Evolutionary conservation across 2,113 vertebrate species (phyloP).

Genomic region (Hippocampus abdominalis): DNA sequence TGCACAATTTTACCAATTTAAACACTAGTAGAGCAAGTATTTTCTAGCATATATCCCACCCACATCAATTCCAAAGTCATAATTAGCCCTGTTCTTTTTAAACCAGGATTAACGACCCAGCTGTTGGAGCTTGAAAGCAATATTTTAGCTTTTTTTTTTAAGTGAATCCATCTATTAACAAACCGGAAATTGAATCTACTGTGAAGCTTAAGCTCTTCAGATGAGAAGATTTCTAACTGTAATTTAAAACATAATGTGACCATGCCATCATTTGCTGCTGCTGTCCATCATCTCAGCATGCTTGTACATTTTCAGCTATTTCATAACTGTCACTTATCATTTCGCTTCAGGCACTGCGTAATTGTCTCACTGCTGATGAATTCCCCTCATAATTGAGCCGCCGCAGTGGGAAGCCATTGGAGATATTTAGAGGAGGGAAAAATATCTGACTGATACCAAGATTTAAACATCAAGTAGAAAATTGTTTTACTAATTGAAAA

Average conservation of each 20-base stretch:
- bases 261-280: background rate
- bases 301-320: background rate
- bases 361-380: conserved; percentile 1
- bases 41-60: background rate
- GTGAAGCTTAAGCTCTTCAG: background rate
- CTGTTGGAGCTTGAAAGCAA: background rate
- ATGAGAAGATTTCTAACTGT: background rate
- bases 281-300: background rate
- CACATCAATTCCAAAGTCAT: background rate
- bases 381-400: background rate
- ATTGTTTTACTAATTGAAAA: background rate
- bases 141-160: background rate
- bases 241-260: conserved; percentile 2
- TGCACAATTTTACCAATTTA: background rate
- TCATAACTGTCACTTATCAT: conserved; percentile 5
- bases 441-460: background rate
- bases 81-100: background rate
- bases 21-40: background rate
- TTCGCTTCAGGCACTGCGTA: background rate
- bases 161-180: background rate
- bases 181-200: background rate
- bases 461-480: conserved; percentile 1
- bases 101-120: background rate
- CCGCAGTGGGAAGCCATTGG: background rate
- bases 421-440: background rate